These are phyloP conservation scores for Sarotherodon lohbergeri DNA, from an alignment of 2,113 vertebrate species.

Conservation along the genomic window DNA sequence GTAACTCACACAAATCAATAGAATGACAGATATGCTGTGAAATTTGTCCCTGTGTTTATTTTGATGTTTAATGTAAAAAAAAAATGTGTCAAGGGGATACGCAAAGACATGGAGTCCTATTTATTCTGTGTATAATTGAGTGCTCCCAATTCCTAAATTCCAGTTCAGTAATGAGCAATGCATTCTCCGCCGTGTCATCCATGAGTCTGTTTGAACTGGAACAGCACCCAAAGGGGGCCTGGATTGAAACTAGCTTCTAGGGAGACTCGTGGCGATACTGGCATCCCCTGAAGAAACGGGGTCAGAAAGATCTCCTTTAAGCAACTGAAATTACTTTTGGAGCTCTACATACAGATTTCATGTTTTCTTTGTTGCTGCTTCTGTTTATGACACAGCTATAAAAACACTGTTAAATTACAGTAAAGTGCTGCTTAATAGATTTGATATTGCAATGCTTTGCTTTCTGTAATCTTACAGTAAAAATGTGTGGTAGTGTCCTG, in stretches of 20 bases:
- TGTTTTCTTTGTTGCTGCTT: background rate
- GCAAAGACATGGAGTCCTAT: slow-evolving; percentile 27
- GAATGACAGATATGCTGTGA: background rate
- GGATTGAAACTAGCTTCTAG: slow-evolving; percentile 31
- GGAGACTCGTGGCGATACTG: background rate
- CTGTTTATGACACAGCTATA: background rate
- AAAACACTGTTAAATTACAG: background rate
- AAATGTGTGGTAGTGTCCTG: background rate
- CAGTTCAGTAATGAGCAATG: background rate
- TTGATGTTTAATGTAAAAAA: background rate
- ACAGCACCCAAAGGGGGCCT: slow-evolving; percentile 49
- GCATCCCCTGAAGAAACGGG: background rate
- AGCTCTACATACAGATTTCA: background rate
- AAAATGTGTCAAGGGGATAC: slow-evolving; percentile 23
- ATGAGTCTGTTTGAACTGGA: slow-evolving; percentile 40
- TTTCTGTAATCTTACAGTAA: background rate
- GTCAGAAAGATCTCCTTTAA: background rate
- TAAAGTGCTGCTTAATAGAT: background rate
- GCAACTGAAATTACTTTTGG: background rate
- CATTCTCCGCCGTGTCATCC: background rate
- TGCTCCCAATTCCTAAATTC: slow-evolving; percentile 40
- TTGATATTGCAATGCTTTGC: background rate
- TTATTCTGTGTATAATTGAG: slow-evolving; percentile 28
- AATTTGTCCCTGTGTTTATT: background rate
- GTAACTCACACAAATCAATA: background rate